Percentiles rank a stretch among this genome's conserved stretches.
Conservation (phyloP, 2,888 invertebrate species). For the Tinea semifulvella region DNA sequence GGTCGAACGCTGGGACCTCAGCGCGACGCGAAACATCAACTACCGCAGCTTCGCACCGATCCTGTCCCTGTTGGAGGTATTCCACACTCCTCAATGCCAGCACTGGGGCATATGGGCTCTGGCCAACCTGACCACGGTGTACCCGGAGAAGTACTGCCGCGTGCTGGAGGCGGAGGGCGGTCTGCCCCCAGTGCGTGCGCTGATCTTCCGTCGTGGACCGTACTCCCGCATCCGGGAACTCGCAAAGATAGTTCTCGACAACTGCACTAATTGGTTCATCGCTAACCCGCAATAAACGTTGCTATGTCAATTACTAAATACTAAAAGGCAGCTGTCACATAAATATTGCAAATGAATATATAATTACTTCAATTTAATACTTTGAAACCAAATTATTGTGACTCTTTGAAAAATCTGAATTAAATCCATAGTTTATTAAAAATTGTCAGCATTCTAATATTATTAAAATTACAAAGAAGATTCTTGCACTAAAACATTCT, state of each 20-base stretch:
- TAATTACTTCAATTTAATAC: no score
- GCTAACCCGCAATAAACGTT: no score
- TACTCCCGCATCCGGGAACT: constrained; percentile 74
- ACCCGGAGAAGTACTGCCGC: constrained; percentile 91
- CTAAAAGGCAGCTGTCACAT: no score
- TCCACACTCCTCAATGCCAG: constrained; percentile 91
- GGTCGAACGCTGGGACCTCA: constrained; percentile 88
- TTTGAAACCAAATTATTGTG: no score
- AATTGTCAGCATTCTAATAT: no score
- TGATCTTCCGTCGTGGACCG: constrained; percentile 70
- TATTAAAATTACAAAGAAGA: no score
- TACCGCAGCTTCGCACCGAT: constrained; percentile 97
- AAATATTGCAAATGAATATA: no score
- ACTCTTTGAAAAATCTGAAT: no score
- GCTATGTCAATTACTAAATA: no score
- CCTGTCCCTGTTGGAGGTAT: constrained; percentile 79
- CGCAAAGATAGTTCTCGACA: constrained; percentile 72
- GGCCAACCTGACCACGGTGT: constrained; percentile 93
- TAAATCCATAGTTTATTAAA: no score
- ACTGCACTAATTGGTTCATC: constrained; percentile 54
- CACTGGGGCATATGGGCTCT: constrained; percentile 98
- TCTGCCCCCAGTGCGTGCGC: constrained; percentile 72
- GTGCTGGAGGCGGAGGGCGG: constrained; percentile 90
- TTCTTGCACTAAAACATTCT: no score
- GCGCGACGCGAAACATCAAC: constrained; percentile 92